Conservation (phyloP, 2,888 invertebrate genomes). For the Chrysodeixis includens region DNA sequence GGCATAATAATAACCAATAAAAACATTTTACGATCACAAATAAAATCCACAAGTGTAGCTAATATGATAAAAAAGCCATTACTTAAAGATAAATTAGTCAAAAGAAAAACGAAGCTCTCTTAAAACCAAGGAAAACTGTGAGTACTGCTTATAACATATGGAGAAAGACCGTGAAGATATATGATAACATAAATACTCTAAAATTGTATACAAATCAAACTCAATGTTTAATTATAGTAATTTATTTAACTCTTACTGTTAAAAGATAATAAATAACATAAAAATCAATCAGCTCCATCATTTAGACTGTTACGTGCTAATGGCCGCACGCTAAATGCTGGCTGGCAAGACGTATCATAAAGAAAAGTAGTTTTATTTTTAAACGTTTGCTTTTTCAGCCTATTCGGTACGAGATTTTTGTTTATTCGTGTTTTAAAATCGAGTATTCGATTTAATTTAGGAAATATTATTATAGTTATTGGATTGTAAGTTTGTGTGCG, state of each 20-base stretch:
- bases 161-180: not conserved
- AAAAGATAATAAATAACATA: conserved; percentile 8
- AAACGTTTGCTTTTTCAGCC: not conserved
- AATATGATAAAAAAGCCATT: too few species aligned
- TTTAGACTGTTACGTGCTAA: not conserved
- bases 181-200: not conserved
- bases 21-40: too few species aligned
- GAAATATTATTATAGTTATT: conserved; percentile 13
- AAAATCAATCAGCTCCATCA: conserved; percentile 8
- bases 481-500: conserved; percentile 16
- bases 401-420: not conserved
- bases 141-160: not conserved
- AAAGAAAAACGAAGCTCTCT: too few species aligned
- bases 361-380: conserved; percentile 8
- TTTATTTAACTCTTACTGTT: conserved; percentile 3
- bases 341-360: conserved; percentile 6
- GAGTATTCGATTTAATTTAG: not conserved
- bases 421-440: not conserved
- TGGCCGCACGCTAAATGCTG: not conserved
- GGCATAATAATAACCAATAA: too few species aligned
- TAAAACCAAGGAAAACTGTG: not conserved
- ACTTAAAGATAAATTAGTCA: too few species aligned
- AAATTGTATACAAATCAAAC: conserved; percentile 7
- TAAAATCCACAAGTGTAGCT: too few species aligned
- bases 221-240: conserved; percentile 5